Percentiles rank a stretch among this genome's conserved stretches.
Evolutionary conservation across 2,888 invertebrate genomes (phyloP).

Genomic region (Folsomia manolachei): DNA sequence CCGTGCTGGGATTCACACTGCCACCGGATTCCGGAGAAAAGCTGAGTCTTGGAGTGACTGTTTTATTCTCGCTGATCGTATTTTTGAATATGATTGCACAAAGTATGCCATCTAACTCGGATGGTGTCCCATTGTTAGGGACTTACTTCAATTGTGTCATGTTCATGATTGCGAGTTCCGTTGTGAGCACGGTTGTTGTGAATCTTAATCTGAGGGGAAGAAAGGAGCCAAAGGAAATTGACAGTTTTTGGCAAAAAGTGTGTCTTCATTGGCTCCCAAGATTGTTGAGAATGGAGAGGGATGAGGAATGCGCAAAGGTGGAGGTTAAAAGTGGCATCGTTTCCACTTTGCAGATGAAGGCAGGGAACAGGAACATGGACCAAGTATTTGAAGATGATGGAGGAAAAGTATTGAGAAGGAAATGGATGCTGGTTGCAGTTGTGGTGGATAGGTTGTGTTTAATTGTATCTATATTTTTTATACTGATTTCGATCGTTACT

Average conservation of each 20-base stretch:
- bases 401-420: background rate
- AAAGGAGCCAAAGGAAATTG: background rate
- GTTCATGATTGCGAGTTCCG: background rate
- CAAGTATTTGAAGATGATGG: no score
- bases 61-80: background rate
- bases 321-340: background rate
- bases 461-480: background rate
- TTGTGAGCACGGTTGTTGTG: background rate
- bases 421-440: background rate
- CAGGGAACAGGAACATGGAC: background rate
- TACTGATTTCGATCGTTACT: background rate
- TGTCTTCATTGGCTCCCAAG: background rate
- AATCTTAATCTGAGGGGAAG: background rate
- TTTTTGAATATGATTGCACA: background rate
- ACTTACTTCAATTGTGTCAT: background rate
- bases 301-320: background rate
- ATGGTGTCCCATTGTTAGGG: background rate
- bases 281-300: background rate
- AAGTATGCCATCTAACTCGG: background rate
- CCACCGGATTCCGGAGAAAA: background rate
- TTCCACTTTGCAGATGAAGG: background rate
- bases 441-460: background rate
- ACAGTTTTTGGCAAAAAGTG: background rate
- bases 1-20: background rate
- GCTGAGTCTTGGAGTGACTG: background rate